These are phyloP conservation scores for Gymnoscopelus microlampas DNA, from an alignment of 2,797 vertebrate species.

Conservation along the genomic window DNA sequence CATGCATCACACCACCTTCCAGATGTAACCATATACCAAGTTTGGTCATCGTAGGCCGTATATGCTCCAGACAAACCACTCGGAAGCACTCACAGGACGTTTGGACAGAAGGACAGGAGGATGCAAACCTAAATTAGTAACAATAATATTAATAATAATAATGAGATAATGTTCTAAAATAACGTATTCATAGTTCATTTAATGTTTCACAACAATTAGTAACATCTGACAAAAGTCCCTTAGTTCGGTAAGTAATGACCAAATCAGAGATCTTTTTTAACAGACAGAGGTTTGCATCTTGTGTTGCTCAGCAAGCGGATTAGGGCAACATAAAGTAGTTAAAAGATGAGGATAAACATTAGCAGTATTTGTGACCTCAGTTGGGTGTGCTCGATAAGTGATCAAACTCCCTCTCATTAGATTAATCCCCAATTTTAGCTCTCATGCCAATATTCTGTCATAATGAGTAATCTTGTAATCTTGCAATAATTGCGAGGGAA, in stretches of 20 bases:
- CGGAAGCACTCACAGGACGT: constrained; percentile 9
- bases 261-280: background rate
- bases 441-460: constrained; percentile 18
- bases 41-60: too few species aligned
- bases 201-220: background rate
- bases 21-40: too few species aligned
- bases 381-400: constrained; percentile 30
- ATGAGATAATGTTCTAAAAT: too few species aligned
- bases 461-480: constrained; percentile 46
- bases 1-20: too few species aligned
- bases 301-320: background rate
- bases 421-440: constrained; percentile 31
- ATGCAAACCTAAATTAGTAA: too few species aligned
- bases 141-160: too few species aligned
- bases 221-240: constrained; percentile 64
- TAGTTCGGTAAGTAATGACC: constrained; percentile 54
- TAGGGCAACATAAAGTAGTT: constrained; percentile 15
- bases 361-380: constrained; percentile 33
- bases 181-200: constrained; percentile 5
- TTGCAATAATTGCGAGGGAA: constrained; percentile 48
- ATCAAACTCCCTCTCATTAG: constrained; percentile 19
- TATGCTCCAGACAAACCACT: background rate
- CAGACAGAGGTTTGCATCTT: background rate
- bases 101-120: background rate
- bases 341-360: constrained; percentile 8